Percentiles rank a stretch among this genome's conserved stretches.
phyloP scores from a whole-genome alignment of 2,888 invertebrate species.

The Diarsia brunnea region DNA sequence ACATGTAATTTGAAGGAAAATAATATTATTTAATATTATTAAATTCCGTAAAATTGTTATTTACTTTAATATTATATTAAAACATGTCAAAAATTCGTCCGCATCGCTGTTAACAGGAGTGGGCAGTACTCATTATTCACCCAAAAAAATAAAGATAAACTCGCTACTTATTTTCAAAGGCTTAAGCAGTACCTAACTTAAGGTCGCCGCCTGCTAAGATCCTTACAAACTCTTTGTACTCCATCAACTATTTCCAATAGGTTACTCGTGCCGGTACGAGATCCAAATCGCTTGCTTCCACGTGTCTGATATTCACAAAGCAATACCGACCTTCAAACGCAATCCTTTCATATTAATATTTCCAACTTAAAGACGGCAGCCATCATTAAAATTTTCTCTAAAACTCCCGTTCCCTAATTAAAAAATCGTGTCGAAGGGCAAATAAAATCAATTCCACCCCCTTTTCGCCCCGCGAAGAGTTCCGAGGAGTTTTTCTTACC shows the following conservation, averaged over 20 bases:
- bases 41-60: no score
- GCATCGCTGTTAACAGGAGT: no score
- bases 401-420: conserved; percentile 79
- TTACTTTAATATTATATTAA: no score
- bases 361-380: conserved; percentile 57
- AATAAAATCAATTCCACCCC: conserved; percentile 88
- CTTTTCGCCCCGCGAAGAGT: conserved; percentile 71
- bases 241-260: not conserved
- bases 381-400: conserved; percentile 74
- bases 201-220: not conserved
- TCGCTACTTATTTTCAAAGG: not conserved
- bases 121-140: not conserved
- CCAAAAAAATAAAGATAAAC: not conserved
- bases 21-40: no score
- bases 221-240: not conserved
- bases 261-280: not conserved
- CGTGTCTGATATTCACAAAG: conserved; percentile 10
- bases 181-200: not conserved
- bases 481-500: conserved; percentile 81
- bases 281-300: not conserved
- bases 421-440: conserved; percentile 89
- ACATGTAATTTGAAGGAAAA: no score
- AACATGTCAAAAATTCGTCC: no score
- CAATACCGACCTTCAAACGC: conserved; percentile 31
- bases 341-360: conserved; percentile 54